phyloP scores from a whole-genome alignment of 2,797 vertebrate species.

The Mastacembelus armatus region DNA sequence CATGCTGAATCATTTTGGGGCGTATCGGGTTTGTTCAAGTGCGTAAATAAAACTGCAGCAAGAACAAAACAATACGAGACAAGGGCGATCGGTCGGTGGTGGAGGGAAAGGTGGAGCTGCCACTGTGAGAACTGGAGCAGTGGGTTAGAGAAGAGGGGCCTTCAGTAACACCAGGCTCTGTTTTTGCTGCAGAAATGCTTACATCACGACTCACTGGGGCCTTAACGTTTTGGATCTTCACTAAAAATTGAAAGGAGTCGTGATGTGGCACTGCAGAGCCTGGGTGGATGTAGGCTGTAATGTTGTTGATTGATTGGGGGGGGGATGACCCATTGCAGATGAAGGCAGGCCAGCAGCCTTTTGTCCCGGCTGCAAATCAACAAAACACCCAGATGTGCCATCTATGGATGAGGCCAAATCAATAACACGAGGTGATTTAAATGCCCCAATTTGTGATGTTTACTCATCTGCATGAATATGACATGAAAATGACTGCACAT shows the following conservation, averaged over 20 bases:
- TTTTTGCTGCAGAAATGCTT: conserved; percentile 52
- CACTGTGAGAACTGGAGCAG: conserved; percentile 73
- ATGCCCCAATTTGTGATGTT: too few relatives aligned
- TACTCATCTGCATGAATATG: conserved; percentile 3
- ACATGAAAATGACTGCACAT: too few relatives aligned
- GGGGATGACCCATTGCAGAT: conserved; percentile 53
- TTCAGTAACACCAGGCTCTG: conserved; percentile 47
- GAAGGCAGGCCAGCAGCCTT: conserved; percentile 43
- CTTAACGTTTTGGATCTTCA: conserved; percentile 10
- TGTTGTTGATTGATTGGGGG: conserved; percentile 37
- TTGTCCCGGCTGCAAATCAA: conserved; percentile 65
- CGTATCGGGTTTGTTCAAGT: conserved; percentile 65
- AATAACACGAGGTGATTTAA: background rate
- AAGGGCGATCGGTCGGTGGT: conserved; percentile 36
- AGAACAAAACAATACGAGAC: background rate
- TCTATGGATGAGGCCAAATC: background rate
- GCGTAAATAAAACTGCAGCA: conserved; percentile 65
- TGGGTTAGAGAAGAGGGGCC: conserved; percentile 68
- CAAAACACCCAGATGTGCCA: conserved; percentile 42
- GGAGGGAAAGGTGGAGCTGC: conserved; percentile 67
- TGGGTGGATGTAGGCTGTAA: conserved; percentile 1
- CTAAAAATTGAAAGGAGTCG: background rate
- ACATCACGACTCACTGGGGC: conserved; percentile 52
- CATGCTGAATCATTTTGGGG: conserved; percentile 81
- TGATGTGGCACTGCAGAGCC: conserved; percentile 17